phyloP scores from a whole-genome alignment of 2,113 vertebrate species.

The Pleuronectes platessa region DNA sequence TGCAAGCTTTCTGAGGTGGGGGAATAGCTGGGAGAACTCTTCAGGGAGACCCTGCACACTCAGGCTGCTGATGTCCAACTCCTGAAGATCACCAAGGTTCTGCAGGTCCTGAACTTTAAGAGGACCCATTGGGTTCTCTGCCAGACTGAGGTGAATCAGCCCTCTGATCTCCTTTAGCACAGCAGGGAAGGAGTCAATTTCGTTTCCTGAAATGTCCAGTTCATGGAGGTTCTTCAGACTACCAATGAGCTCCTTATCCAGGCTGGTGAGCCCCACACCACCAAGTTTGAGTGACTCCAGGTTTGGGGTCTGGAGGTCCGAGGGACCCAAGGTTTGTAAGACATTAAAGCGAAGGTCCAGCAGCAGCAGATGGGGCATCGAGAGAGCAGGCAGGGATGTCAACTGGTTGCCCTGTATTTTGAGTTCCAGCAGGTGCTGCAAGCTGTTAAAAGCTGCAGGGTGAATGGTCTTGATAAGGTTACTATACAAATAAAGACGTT shows the following conservation, averaged over 20 bases:
- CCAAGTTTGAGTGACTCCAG: conserved; percentile 91
- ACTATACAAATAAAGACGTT: conserved; percentile 92
- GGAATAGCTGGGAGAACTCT: conserved; percentile 86
- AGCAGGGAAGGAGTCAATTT: conserved; percentile 81
- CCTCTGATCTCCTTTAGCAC: conserved; percentile 83
- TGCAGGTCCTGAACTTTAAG: conserved; percentile 84
- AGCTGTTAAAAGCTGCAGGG: conserved; percentile 85
- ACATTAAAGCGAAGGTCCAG: conserved; percentile 92
- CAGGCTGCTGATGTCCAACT: conserved; percentile 93
- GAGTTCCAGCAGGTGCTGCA: conserved; percentile 91
- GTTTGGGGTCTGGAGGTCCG: conserved; percentile 84
- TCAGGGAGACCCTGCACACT: conserved; percentile 90
- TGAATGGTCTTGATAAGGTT: conserved; percentile 91
- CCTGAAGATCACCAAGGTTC: conserved; percentile 84
- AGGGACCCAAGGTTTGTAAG: conserved; percentile 78
- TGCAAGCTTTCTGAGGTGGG: conserved; percentile 84
- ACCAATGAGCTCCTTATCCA: conserved; percentile 86
- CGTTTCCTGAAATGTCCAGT: conserved; percentile 91
- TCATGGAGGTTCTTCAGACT: conserved; percentile 90
- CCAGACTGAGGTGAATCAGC: conserved; percentile 88
- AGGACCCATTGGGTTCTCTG: conserved; percentile 89
- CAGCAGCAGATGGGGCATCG: conserved; percentile 88
- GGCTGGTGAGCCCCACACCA: conserved; percentile 84
- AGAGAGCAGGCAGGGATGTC: conserved; percentile 82
- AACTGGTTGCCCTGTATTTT: conserved; percentile 93